phyloP scores from a whole-genome alignment of 2,797 vertebrate genomes.

The Leptodactylus fallax region DNA sequence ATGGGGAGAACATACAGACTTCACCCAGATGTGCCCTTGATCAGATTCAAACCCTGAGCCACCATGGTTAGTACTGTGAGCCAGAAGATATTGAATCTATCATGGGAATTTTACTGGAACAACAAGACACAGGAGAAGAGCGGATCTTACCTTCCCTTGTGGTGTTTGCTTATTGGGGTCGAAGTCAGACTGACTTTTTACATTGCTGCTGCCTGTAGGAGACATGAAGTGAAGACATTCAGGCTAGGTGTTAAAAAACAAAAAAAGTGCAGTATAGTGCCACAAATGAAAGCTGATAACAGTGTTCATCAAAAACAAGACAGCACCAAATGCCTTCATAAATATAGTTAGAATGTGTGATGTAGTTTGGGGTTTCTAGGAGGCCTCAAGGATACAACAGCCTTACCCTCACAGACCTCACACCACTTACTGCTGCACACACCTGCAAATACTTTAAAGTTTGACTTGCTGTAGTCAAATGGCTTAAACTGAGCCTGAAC shows the following conservation, averaged over 20 bases:
- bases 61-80: too few relatives aligned
- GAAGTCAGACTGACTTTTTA: constrained; percentile 84
- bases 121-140: too few relatives aligned
- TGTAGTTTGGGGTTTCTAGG: too few relatives aligned
- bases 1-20: too few relatives aligned
- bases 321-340: neutral
- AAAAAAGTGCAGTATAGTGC: neutral
- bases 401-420: too few relatives aligned
- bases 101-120: too few relatives aligned
- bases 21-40: too few relatives aligned
- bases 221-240: neutral
- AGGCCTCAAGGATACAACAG: too few relatives aligned
- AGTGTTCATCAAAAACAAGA: too few relatives aligned
- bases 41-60: too few relatives aligned
- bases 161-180: constrained; percentile 83
- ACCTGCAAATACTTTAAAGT: constrained; percentile 92
- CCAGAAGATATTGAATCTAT: too few relatives aligned
- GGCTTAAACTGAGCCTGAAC: constrained; percentile 79
- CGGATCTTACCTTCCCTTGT: constrained; percentile 72
- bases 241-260: neutral
- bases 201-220: constrained; percentile 75
- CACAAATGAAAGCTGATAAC: too few relatives aligned
- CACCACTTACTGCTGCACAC: constrained; percentile 51
- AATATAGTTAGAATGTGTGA: neutral
- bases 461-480: constrained; percentile 91